Evolutionary conservation across 2,888 invertebrate genomes (phyloP), one percentile per base, ranked within the genome.

Genomic region (Parelbella ahira): DNA sequence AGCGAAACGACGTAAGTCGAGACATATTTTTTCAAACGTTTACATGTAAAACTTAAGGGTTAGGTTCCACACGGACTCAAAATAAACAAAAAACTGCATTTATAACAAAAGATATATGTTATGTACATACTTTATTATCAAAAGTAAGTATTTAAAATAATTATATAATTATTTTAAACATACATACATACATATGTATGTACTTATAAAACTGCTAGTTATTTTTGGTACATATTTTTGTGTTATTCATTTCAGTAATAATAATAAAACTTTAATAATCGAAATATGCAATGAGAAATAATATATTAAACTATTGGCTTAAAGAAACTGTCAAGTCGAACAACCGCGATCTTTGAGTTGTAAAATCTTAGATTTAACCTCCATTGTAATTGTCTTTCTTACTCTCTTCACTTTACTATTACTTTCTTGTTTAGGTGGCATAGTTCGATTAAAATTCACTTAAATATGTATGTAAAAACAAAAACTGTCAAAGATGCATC

Each of bases 271-370:
- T 15, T 15, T 15, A 15, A 15, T 15, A 24, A 20, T 27, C 23
- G 15, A 15, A 34, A 15, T 10, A 20, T 36, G 20, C 12, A n/a
- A 12, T 21, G 55, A 53, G 49, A 68, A 63, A 4, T 68, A 66
- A 66, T 69, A 75, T 75, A 76, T 75, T 72, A 72, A 71, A 62
- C 60, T 58, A 3, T 15, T 15, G 15, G 15, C 4, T 15, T 15
- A 4, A 15, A 15, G 15, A 15, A 4, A 15, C 15, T 24, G 24
- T 8, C n/a, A n/a, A 24, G 24, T 24, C 24, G 24, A 24, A 20
- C 5, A 24, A 21, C 21, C 21, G 21, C 43, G 47, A 47, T 43
- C 43, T 39, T 44, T 47, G 39, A 39, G 47, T 44, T 39, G 38
- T 30, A 47, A 44, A 47, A 44, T 47, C 44, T 44, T 44, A 47